Percentiles rank a stretch among this genome's conserved stretches.
Conservation (phyloP, 2,797 vertebrate genomes). For the Ctenochaetus hawaiiensis region DNA sequence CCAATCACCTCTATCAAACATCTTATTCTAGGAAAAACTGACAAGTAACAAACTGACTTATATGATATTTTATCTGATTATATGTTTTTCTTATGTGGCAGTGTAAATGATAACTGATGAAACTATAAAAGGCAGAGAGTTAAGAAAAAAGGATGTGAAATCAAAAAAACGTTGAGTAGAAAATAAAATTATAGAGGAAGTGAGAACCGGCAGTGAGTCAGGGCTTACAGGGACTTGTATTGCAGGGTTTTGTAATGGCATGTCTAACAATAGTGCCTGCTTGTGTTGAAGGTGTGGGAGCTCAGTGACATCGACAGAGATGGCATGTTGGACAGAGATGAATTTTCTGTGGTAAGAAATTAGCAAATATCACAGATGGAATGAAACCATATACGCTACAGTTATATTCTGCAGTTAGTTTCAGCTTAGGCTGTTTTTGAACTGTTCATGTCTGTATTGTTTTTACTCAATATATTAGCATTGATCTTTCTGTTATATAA, state of each 20-base stretch:
- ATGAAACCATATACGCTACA: slow-evolving; percentile 15
- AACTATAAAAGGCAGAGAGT: background rate
- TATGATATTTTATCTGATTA: background rate
- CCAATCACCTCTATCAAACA: background rate
- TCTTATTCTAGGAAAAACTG: background rate
- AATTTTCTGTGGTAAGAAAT: slow-evolving; percentile 94
- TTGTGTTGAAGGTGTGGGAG: slow-evolving; percentile 93
- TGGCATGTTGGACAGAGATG: slow-evolving; percentile 97
- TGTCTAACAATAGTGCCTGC: slow-evolving; percentile 14
- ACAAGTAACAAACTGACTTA: background rate
- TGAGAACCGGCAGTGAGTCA: slow-evolving; percentile 20
- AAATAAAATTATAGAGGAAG: slow-evolving; percentile 17
- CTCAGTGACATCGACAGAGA: slow-evolving; percentile 97
- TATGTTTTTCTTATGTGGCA: background rate
- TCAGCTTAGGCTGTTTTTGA: slow-evolving; percentile 7
- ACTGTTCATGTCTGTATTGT: background rate
- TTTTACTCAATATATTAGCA: background rate
- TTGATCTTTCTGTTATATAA: background rate
- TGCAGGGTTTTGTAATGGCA: slow-evolving; percentile 26
- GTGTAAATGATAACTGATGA: slow-evolving; percentile 1
- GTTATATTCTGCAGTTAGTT: slow-evolving; percentile 9
- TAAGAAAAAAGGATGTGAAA: slow-evolving; percentile 16
- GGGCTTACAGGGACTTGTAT: background rate
- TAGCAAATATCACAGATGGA: background rate
- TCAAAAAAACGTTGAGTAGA: background rate